Evolutionary conservation across 2,113 vertebrate genomes (phyloP), one percentile per base, ranked within the genome.

Genomic region (Scortum barcoo): DNA sequence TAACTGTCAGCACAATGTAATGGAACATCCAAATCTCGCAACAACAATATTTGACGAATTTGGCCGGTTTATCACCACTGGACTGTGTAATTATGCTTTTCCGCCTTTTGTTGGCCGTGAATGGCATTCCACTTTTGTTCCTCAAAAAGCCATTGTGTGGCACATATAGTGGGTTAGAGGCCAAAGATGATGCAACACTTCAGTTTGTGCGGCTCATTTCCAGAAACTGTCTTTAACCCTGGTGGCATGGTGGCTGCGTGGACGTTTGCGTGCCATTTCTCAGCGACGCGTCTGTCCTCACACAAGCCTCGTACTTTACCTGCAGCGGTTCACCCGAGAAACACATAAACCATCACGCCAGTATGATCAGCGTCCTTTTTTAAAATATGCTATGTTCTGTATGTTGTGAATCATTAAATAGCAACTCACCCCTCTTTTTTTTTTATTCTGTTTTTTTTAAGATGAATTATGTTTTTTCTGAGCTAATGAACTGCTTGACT

Each of bases 151-250:
- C 72, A 69, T 90, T 92, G 87, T 89, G 79, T 67, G 42, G 86
- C 84, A 76, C 63, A 85, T 85, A 83, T 86, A 85, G 85, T 84
- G 80, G 84, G 83, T 86, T 78, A 90, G 77, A 89, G 91, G 89
- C 84, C 89, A 88, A 50, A 38, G 70, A 89, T 93, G 91, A 90
- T 72, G 90, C 88, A 91, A 91, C 72, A n/a, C 33, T 56, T 63
- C 22, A 11, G 66, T 75, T 85, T 73, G 80, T 20, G 48, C 50
- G 61, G 44, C 70, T 70, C 22, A 2, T 28, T 74, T 81, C 48
- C 61, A 76, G 66, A 75, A 62, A 46, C 40, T 60, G 33, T 62
- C 44, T 74, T 78, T 86, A 86, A 73, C 69, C 75, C 82, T 76
- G 14, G 2, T 36, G 54, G 56, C 70, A 58, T 6, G 28, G 50